Evolutionary conservation across 2,113 vertebrate genomes (phyloP).

Genomic region (Elanus axillaris): DNA sequence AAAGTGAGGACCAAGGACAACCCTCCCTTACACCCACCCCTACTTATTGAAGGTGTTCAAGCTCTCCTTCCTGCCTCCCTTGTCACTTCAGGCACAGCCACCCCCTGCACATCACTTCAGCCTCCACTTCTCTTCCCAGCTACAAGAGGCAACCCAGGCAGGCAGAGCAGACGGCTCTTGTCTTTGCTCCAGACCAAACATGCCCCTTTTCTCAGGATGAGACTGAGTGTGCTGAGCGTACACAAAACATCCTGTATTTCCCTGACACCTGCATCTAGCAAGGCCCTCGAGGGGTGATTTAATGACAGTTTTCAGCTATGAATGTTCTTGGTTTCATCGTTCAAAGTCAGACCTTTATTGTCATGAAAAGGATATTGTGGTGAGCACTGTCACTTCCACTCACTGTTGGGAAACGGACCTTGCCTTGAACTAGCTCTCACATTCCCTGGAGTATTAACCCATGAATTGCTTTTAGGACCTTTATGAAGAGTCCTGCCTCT

Average conservation of each 20-base stretch:
- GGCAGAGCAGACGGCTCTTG: background rate
- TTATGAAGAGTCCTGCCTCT: background rate
- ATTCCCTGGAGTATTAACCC: background rate
- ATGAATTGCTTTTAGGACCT: background rate
- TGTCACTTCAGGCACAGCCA: rapidly evolving
- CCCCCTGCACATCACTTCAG: background rate
- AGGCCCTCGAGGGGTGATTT: background rate
- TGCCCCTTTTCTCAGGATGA: background rate
- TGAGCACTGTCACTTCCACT: background rate
- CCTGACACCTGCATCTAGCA: background rate
- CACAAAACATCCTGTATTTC: background rate
- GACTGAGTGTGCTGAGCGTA: rapidly evolving
- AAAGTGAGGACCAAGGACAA: background rate
- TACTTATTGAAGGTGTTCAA: background rate
- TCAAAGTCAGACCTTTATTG: background rate
- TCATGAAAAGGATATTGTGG: background rate
- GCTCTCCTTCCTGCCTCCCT: background rate
- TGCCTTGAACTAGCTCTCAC: background rate
- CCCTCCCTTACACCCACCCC: too few species aligned
- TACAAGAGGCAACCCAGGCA: background rate
- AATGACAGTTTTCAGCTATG: background rate
- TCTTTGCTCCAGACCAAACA: background rate
- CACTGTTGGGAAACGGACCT: background rate
- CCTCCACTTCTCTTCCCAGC: background rate
- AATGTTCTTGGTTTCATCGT: background rate